Percentiles rank a stretch among this genome's conserved stretches.
Evolutionary conservation across 2,113 vertebrate genomes (phyloP).

Genomic region (Mohoua ochrocephala): DNA sequence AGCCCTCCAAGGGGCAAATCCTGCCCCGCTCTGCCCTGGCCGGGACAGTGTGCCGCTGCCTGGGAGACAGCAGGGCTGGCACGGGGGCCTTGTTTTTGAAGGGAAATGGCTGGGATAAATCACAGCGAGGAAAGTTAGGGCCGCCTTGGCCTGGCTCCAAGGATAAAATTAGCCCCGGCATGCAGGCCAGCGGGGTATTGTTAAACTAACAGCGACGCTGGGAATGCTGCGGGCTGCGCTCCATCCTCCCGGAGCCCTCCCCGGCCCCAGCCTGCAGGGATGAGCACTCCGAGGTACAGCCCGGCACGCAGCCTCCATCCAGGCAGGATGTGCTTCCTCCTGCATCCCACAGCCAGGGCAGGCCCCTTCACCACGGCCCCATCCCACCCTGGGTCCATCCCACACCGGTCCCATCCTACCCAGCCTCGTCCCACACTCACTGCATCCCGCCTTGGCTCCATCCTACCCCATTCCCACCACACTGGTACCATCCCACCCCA

Average conservation of each 20-base stretch:
- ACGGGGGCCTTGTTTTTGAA: constrained; percentile 23
- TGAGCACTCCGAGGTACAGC: background rate
- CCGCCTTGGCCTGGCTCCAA: constrained; percentile 3
- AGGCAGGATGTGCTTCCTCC: background rate
- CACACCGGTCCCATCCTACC: too few relatives aligned
- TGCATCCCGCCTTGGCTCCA: rapidly evolving
- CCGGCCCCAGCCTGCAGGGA: background rate
- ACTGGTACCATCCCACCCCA: background rate
- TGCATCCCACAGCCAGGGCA: background rate
- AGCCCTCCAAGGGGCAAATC: background rate
- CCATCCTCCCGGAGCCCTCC: background rate
- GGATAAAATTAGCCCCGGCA: constrained; percentile 41
- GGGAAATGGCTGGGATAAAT: constrained; percentile 49
- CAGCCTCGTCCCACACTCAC: background rate
- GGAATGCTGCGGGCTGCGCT: background rate
- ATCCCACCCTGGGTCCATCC: background rate
- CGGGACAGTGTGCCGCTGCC: background rate
- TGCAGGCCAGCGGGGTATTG: background rate
- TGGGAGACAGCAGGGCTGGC: background rate
- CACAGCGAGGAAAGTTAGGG: constrained; percentile 7
- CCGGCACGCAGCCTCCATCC: rapidly evolving
- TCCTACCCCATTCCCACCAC: background rate
- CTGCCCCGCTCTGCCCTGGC: background rate
- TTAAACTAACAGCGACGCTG: background rate
- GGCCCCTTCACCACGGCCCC: background rate